phyloP scores from a whole-genome alignment of 2,113 vertebrate genomes.

The Antigone vipio region DNA sequence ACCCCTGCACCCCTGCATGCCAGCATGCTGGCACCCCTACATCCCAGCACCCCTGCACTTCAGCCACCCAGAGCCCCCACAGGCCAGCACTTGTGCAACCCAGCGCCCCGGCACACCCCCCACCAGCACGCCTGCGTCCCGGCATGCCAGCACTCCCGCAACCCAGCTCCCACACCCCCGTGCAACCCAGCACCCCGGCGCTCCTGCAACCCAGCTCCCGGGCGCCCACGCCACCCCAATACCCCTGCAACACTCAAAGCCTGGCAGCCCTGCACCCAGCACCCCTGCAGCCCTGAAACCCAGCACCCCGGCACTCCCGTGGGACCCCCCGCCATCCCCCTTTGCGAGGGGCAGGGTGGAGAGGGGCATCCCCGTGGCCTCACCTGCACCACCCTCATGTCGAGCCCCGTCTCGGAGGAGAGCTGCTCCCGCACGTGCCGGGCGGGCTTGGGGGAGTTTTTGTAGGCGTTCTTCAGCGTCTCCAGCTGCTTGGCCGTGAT shows the following conservation, averaged over 20 bases:
- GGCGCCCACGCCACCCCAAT: no score
- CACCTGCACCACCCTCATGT: slow-evolving; percentile 99
- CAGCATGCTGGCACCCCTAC: no score
- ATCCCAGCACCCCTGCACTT: background rate
- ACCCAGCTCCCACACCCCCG: no score
- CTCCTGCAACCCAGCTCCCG: background rate
- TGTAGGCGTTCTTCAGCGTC: slow-evolving; percentile 97
- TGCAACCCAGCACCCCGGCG: no score
- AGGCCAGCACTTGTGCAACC: no score
- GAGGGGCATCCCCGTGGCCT: background rate
- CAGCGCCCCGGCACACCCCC: background rate
- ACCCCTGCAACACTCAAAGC: background rate
- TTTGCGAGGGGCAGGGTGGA: background rate
- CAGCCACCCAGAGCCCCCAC: background rate
- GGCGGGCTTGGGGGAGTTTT: slow-evolving; percentile 96
- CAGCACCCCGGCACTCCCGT: background rate
- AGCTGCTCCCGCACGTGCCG: slow-evolving; percentile 96
- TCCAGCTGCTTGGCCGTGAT: slow-evolving; percentile 99
- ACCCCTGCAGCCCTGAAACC: background rate
- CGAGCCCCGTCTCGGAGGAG: slow-evolving; percentile 94
- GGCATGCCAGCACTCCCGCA: background rate
- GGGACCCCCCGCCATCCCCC: background rate
- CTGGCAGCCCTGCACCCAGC: background rate
- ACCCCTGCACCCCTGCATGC: background rate
- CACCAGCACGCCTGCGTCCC: background rate